Conservation (phyloP, 1,140 invertebrate species). For the Pseudomyrmex pallidus region DNA sequence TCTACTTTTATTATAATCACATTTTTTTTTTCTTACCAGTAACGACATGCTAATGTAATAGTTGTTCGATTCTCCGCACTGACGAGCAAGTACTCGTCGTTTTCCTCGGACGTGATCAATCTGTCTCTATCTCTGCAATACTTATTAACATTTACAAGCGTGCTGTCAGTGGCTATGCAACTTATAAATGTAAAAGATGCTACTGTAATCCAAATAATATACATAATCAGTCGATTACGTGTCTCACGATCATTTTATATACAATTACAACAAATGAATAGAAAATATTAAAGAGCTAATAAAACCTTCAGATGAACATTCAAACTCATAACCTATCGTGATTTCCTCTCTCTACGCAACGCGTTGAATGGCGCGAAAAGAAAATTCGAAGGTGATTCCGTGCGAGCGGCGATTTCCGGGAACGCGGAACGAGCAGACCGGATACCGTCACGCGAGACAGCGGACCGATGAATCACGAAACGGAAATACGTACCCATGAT, state of each 20-base stretch:
- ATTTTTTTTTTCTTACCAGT: slow-evolving; percentile 79
- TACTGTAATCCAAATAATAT: background rate
- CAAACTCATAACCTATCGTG: too few species aligned
- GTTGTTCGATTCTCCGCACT: slow-evolving; percentile 81
- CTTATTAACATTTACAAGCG: slow-evolving; percentile 57
- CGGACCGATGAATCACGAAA: slow-evolving; percentile 68
- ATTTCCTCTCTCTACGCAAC: too few species aligned
- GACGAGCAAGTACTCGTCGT: slow-evolving; percentile 84
- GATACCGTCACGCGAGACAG: slow-evolving; percentile 47
- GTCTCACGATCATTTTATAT: too few species aligned
- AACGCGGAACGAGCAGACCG: slow-evolving; percentile 49
- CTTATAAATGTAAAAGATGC: background rate
- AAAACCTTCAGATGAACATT: too few species aligned
- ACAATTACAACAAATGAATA: too few species aligned
- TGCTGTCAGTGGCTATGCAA: background rate
- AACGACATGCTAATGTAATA: slow-evolving; percentile 83
- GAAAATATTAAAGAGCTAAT: too few species aligned
- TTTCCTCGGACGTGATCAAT: slow-evolving; percentile 80
- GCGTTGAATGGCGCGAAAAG: background rate
- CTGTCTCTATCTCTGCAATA: slow-evolving; percentile 83
- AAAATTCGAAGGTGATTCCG: background rate
- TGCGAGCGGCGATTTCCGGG: background rate
- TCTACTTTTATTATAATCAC: background rate
- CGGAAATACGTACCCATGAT: slow-evolving; percentile 79
- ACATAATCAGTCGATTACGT: background rate